Conservation (phyloP, 1,140 invertebrate species). For the Ladona fulva region DNA sequence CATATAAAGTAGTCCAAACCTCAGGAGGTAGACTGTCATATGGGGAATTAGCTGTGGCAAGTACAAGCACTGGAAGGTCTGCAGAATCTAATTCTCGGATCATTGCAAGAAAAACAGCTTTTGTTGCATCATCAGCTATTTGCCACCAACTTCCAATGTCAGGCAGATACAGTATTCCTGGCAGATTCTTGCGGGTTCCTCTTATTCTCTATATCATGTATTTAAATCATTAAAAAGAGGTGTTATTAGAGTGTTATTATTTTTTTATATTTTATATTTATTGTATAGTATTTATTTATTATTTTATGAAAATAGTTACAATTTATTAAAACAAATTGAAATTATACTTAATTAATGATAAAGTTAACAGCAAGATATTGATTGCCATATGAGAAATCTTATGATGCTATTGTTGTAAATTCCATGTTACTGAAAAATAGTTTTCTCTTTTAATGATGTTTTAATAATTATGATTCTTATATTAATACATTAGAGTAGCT, state of each 20-base stretch:
- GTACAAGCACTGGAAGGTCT: slow-evolving; percentile 38
- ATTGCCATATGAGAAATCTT: too few relatives aligned
- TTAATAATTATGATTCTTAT: too few relatives aligned
- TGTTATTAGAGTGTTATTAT: not conserved
- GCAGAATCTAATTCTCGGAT: slow-evolving; percentile 37
- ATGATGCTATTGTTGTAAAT: too few relatives aligned
- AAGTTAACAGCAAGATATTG: too few relatives aligned
- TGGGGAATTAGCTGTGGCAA: slow-evolving; percentile 36
- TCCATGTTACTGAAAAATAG: too few relatives aligned
- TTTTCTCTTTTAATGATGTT: too few relatives aligned
- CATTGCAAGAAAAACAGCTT: slow-evolving; percentile 38
- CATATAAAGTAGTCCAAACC: slow-evolving; percentile 28
- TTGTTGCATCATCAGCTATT: slow-evolving; percentile 37
- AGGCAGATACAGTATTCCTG: slow-evolving; percentile 41
- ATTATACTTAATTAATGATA: too few relatives aligned
- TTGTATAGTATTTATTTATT: slow-evolving; percentile 5
- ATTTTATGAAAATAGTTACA: too few relatives aligned
- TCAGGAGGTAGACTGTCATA: slow-evolving; percentile 34
- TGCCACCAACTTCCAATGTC: slow-evolving; percentile 44
- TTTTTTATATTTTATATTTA: slow-evolving; percentile 16
- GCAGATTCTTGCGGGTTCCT: slow-evolving; percentile 36
- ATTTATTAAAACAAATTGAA: too few relatives aligned
- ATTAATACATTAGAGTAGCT: too few relatives aligned
- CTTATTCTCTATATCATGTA: slow-evolving; percentile 33
- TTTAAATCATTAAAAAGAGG: slow-evolving; percentile 9